A percentile compares a stretch with the other conserved stretches of the same genome.
Conservation (phyloP, 2,888 invertebrate genomes). For the Heliconius erato region DNA sequence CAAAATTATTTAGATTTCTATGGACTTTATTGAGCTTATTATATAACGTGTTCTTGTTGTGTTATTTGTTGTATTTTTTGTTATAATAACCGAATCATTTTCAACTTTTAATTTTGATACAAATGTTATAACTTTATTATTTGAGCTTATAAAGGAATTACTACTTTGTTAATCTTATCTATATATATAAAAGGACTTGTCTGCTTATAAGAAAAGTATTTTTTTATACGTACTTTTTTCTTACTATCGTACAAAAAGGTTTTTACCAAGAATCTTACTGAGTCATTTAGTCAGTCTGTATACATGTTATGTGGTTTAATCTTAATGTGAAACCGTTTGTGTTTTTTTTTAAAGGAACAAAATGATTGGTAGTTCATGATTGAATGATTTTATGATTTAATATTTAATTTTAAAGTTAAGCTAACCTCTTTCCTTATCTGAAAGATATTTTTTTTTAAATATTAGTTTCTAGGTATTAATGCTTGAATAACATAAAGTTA, state of each 20-base stretch:
- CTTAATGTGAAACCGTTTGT: neutral
- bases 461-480: too few species aligned
- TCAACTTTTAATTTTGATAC: neutral
- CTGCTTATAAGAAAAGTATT: neutral
- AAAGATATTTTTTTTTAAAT: too few species aligned
- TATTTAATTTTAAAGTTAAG: neutral
- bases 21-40: neutral
- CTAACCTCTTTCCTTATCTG: neutral
- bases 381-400: neutral
- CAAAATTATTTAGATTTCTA: neutral
- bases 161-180: neutral
- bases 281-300: neutral
- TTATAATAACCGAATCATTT: neutral
- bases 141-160: neutral
- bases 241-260: neutral
- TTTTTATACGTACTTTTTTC: neutral
- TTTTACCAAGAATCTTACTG: neutral
- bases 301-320: neutral
- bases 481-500: too few species aligned
- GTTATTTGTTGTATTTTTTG: neutral
- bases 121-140: too few species aligned
- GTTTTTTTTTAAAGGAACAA: too few species aligned
- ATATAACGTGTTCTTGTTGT: neutral
- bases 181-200: too few species aligned
- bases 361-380: neutral